Evolutionary conservation across 23 tunicate species (phyloP).

Genomic region (Styela clava): DNA sequence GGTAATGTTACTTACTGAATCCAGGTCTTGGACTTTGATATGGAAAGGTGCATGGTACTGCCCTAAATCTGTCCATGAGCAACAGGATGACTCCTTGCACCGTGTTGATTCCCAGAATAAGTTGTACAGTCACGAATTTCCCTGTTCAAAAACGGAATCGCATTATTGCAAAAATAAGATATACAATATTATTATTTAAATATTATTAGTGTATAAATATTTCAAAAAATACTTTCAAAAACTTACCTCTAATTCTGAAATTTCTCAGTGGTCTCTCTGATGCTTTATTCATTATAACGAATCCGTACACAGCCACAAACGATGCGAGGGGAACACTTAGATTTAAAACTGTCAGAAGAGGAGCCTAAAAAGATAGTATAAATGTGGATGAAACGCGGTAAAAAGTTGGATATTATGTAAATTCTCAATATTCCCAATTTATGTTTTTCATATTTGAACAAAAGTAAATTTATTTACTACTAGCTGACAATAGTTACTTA

Average conservation of each 20-base stretch:
- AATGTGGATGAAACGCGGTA: no score
- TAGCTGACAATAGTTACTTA: background rate
- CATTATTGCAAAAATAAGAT: background rate
- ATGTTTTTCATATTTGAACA: no score
- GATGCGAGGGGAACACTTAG: constrained; percentile 35
- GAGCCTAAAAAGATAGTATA: constrained; percentile 14
- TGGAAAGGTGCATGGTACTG: constrained; percentile 63
- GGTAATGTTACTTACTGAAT: constrained; percentile 36
- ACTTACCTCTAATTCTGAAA: constrained; percentile 55
- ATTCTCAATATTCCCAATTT: no score
- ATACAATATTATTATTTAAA: no score
- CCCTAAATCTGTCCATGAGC: constrained; percentile 20
- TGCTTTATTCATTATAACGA: constrained; percentile 38
- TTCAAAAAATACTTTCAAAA: no score
- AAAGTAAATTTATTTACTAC: background rate
- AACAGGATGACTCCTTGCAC: constrained; percentile 43
- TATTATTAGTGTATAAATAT: no score
- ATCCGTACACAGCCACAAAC: constrained; percentile 59
- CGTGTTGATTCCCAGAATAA: constrained; percentile 52
- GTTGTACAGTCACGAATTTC: constrained; percentile 38
- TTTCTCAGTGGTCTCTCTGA: constrained; percentile 39
- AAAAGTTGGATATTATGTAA: no score
- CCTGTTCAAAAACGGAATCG: constrained; percentile 21
- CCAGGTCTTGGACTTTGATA: constrained; percentile 46
- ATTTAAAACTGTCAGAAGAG: constrained; percentile 17